These are phyloP conservation scores for Emmelina monodactyla DNA, from an alignment of 2,888 invertebrate genomes.

Conservation along the genomic window DNA sequence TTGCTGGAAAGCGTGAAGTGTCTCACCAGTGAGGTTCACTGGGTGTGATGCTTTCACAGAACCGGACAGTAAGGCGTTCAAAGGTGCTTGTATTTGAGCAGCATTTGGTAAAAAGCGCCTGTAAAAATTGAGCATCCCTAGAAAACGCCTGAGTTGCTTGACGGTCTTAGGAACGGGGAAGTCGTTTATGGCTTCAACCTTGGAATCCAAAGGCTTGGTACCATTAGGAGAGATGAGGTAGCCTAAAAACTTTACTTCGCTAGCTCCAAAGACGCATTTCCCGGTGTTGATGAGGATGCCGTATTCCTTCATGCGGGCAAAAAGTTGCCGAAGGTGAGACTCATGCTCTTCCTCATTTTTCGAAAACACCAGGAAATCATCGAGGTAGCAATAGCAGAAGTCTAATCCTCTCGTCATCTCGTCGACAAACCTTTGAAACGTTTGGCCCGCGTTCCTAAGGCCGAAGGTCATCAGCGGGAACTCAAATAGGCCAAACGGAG, in stretches of 20 bases:
- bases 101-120: constrained; percentile 17
- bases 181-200: constrained; percentile 20
- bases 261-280: constrained; percentile 6
- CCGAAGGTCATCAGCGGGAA: neutral
- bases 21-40: constrained; percentile 3
- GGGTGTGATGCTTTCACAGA: neutral
- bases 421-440: neutral
- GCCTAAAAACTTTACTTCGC: constrained; percentile 6
- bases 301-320: constrained; percentile 4
- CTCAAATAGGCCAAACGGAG: neutral
- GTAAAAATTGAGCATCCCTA: neutral
- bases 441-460: neutral
- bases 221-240: neutral
- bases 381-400: neutral
- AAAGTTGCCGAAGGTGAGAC: constrained; percentile 3
- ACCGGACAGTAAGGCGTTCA: constrained; percentile 17
- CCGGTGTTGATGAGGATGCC: constrained; percentile 4
- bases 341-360: neutral
- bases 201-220: constrained; percentile 17
- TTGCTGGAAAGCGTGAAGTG: constrained; percentile 10
- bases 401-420: neutral
- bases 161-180: constrained; percentile 20
- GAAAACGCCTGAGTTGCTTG: constrained; percentile 21
- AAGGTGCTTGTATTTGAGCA: constrained; percentile 21
- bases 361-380: neutral